phyloP scores from a whole-genome alignment of 2,797 vertebrate genomes.

The Phoeniculus purpureus region DNA sequence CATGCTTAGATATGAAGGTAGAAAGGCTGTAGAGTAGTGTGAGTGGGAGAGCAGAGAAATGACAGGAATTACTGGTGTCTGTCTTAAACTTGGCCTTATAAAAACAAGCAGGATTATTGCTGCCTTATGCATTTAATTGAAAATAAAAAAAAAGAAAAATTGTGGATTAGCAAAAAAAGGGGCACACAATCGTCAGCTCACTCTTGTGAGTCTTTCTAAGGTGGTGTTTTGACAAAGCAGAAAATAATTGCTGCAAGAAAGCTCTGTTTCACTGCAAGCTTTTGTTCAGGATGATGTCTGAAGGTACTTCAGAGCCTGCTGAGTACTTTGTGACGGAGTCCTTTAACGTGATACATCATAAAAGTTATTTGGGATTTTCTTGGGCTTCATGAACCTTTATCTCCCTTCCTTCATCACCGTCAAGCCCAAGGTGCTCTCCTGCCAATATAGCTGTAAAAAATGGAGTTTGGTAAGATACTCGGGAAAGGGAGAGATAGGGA shows the following conservation, averaged over 20 bases:
- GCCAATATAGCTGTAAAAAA: background rate
- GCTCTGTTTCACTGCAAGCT: background rate
- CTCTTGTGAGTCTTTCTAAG: background rate
- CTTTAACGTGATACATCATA: background rate
- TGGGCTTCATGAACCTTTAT: background rate
- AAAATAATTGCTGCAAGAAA: slow-evolving; percentile 23
- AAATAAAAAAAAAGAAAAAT: background rate
- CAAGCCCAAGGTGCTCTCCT: background rate
- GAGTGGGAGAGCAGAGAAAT: background rate
- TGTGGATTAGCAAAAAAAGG: slow-evolving; percentile 16
- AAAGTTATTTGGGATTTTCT: background rate
- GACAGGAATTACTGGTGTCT: background rate
- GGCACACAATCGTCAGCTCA: background rate
- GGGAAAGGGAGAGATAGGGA: background rate
- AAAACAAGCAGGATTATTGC: background rate
- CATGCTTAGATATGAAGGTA: no score
- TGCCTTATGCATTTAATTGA: background rate
- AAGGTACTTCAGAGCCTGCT: background rate
- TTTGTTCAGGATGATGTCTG: background rate
- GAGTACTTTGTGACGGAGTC: background rate
- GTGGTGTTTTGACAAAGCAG: slow-evolving; percentile 23
- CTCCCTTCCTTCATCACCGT: background rate
- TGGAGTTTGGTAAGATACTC: background rate
- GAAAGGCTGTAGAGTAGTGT: background rate
- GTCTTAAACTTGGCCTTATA: background rate